Base-by-base conservation (phyloP, 2,113 vertebrate genomes). In the Eptatretus burgeri region DNA sequence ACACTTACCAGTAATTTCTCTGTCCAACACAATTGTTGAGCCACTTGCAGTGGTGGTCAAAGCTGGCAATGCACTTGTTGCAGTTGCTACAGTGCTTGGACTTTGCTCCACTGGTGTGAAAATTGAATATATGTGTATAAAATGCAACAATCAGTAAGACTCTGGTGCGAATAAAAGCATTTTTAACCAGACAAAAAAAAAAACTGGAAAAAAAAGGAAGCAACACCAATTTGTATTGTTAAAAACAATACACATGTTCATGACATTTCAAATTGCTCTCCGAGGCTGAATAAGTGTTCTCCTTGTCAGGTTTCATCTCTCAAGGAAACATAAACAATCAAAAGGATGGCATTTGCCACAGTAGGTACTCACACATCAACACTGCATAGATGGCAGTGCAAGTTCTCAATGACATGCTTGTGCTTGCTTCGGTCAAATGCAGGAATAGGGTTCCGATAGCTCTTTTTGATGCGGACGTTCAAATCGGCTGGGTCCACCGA, bases 41-140 rank as follows among this genome's bases (percentile, higher is more conserved):
- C 78, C 80, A 82, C 62, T 77, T 77, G 69, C 82, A 83, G 63
- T 82, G 80, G 63, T 81, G 79, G 68, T 84, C 79, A 52, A 82
- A 82, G 65, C 76, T 74, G 1, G 74, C 68, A 41, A 83, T 70
- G 63, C 79, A 82, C 66, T 82, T 82, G 71, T 82, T 83, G 74
- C 82, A 84, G 64, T 70, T 62, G 1, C 74, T 68, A 64, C 82
- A 82, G 68, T 85, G 80, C 69, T 82, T 82, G 5, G 76, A 75
- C 71, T 73, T 78, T 13, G 71, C 64, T 2, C 75, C 78, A 5
- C 80, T 83, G 64, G 10, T 64, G 52, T 52, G 18, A 64, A 20
- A 68, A 51, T 60, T 18, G 11, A 18, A 56, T n/a, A n/a, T n/a
- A n/a, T 20, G 62, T 51, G 50, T 52, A 52, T 13, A 49, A 51